phyloP scores from a whole-genome alignment of 1,140 invertebrate species.

The Pseudomyrmex cubaensis region DNA sequence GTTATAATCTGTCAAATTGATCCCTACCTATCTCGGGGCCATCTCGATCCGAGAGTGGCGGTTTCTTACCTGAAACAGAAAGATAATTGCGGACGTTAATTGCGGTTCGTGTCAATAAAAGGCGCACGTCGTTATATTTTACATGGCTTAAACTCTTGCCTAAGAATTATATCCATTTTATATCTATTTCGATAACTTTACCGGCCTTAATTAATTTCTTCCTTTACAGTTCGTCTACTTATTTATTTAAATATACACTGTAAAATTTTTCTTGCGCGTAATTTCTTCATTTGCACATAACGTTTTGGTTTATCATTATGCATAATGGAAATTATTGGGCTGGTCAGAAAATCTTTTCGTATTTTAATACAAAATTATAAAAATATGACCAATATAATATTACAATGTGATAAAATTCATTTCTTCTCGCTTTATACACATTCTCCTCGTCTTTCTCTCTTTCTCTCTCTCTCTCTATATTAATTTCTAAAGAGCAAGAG shows the following conservation, averaged over 20 bases:
- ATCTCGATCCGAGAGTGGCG: constrained; percentile 14
- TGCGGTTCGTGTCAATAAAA: not conserved
- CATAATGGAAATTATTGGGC: too few relatives aligned
- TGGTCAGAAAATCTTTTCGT: too few relatives aligned
- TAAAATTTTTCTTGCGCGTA: too few relatives aligned
- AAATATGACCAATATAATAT: not conserved
- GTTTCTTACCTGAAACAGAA: constrained; percentile 51
- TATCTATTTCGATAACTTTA: too few relatives aligned
- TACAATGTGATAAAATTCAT: not conserved
- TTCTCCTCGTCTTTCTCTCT: not conserved
- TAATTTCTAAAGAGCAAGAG: constrained; percentile 35
- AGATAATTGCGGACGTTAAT: constrained; percentile 8
- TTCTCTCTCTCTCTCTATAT: constrained; percentile 15
- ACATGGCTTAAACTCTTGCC: not conserved
- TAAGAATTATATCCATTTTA: too few relatives aligned
- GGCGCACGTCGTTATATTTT: not conserved
- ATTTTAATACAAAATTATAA: too few relatives aligned
- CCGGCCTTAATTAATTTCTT: too few relatives aligned
- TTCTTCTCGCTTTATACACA: not conserved
- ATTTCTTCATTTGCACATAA: too few relatives aligned
- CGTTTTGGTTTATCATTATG: too few relatives aligned
- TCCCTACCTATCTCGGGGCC: constrained; percentile 19
- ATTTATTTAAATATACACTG: too few relatives aligned
- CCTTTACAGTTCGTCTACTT: too few relatives aligned
- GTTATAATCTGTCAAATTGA: constrained; percentile 50